These are phyloP conservation scores for Sarcophaga variegata DNA, from an alignment of 2,888 invertebrate species.

Conservation along the genomic window DNA sequence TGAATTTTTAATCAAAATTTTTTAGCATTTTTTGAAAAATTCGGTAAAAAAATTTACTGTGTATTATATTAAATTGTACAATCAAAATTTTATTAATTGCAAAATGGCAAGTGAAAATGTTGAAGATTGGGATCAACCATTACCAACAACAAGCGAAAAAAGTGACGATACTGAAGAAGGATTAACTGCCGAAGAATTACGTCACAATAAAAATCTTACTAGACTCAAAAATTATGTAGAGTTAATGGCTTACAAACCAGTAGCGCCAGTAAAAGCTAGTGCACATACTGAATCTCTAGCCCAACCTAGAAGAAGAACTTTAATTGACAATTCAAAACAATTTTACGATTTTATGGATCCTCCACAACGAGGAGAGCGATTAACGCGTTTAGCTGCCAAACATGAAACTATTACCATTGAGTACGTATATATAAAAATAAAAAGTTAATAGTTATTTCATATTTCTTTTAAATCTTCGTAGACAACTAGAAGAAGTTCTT, in stretches of 20 bases:
- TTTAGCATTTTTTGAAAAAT: not conserved
- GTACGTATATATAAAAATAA: slow-evolving; percentile 58
- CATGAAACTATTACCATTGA: slow-evolving; percentile 69
- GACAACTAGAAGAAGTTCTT: slow-evolving; percentile 75
- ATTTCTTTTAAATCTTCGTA: slow-evolving; percentile 47
- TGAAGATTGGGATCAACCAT: slow-evolving; percentile 75
- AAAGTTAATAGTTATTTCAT: not conserved
- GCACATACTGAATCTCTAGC: slow-evolving; percentile 73
- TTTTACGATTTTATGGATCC: slow-evolving; percentile 74
- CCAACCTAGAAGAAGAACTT: slow-evolving; percentile 69
- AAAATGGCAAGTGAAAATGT: slow-evolving; percentile 67
- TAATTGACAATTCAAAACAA: slow-evolving; percentile 73
- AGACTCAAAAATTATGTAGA: slow-evolving; percentile 75
- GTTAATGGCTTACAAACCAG: slow-evolving; percentile 77
- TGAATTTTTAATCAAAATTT: too few species aligned
- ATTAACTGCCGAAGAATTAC: slow-evolving; percentile 71
- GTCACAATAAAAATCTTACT: slow-evolving; percentile 72
- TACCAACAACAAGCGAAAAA: slow-evolving; percentile 69
- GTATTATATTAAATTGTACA: not conserved
- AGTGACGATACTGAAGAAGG: slow-evolving; percentile 70
- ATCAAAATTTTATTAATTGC: slow-evolving; percentile 1
- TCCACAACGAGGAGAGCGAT: slow-evolving; percentile 73
- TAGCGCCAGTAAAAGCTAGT: slow-evolving; percentile 72
- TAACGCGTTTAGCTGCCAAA: slow-evolving; percentile 72
- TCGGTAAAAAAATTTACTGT: slow-evolving; percentile 10